Evolutionary conservation across 2,888 invertebrate species (phyloP).

Genomic region (Drosophila mayaguana): DNA sequence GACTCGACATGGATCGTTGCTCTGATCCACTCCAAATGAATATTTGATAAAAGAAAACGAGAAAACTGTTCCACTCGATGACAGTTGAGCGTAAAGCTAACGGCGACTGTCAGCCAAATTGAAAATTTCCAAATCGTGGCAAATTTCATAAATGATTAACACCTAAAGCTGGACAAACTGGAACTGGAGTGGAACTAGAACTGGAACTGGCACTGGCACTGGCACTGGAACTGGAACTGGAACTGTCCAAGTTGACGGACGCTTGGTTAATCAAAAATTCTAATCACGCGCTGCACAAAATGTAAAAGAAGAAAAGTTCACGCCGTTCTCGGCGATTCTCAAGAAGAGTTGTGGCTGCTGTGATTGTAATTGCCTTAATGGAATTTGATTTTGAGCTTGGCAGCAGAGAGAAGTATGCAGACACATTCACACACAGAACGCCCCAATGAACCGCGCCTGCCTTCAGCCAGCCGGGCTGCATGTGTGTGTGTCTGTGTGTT

Average conservation of each 20-base stretch:
- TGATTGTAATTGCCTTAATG: constrained; percentile 74
- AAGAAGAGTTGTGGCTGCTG: constrained; percentile 15
- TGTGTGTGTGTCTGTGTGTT: constrained; percentile 15
- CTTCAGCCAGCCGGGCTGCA: neutral
- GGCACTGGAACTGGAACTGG: constrained; percentile 20
- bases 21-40: constrained; percentile 15
- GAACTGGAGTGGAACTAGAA: constrained; percentile 25
- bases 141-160: constrained; percentile 78
- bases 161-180: constrained; percentile 82
- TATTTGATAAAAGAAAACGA: constrained; percentile 28
- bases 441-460: constrained; percentile 3
- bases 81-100: constrained; percentile 43
- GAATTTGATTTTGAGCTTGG: constrained; percentile 75
- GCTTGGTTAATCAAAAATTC: constrained; percentile 68
- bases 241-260: constrained; percentile 59
- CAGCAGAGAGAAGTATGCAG: neutral
- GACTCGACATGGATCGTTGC: constrained; percentile 4
- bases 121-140: constrained; percentile 69
- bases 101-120: constrained; percentile 66
- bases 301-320: constrained; percentile 3
- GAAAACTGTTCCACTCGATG: constrained; percentile 33
- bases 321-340: constrained; percentile 33
- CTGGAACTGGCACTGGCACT: constrained; percentile 53
- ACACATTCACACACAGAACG: constrained; percentile 9
- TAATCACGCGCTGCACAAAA: constrained; percentile 59